These are phyloP conservation scores for Pachymerium ferrugineum DNA, from an alignment of 2,888 invertebrate species.

Conservation along the genomic window DNA sequence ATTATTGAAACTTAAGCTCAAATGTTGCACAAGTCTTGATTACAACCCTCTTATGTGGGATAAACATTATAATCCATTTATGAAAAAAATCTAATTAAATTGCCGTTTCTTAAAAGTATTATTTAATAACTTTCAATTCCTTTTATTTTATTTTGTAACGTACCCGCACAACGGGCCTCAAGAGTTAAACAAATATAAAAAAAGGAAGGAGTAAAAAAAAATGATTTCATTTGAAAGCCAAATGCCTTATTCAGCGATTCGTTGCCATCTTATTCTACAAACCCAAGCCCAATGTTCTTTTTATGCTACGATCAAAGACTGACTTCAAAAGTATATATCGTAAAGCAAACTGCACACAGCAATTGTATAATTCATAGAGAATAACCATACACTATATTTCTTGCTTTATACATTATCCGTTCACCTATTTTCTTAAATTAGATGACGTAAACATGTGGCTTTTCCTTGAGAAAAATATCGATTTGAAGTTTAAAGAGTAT, in stretches of 20 bases:
- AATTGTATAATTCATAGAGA: constrained; percentile 16
- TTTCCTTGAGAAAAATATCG: constrained; percentile 13
- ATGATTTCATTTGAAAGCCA: constrained; percentile 16
- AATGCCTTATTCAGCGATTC: constrained; percentile 1
- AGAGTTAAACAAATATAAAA: constrained; percentile 4
- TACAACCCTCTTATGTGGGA: too few species aligned
- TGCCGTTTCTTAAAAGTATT: neutral
- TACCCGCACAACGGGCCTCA: neutral
- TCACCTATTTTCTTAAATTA: neutral
- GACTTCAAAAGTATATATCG: constrained; percentile 4
- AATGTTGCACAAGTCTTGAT: neutral
- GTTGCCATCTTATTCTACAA: constrained; percentile 15
- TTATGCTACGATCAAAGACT: neutral
- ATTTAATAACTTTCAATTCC: neutral
- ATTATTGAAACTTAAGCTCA: neutral
- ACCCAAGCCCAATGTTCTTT: constrained; percentile 4
- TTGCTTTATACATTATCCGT: neutral
- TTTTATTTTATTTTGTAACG: neutral
- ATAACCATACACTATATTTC: neutral
- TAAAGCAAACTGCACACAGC: neutral
- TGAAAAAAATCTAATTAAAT: neutral
- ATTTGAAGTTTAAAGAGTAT: constrained; percentile 10
- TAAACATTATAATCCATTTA: too few species aligned
- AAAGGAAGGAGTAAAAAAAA: neutral
- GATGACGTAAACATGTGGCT: constrained; percentile 24